Conservation (phyloP, 2,797 vertebrate species). For the Etheostoma perlongum region DNA sequence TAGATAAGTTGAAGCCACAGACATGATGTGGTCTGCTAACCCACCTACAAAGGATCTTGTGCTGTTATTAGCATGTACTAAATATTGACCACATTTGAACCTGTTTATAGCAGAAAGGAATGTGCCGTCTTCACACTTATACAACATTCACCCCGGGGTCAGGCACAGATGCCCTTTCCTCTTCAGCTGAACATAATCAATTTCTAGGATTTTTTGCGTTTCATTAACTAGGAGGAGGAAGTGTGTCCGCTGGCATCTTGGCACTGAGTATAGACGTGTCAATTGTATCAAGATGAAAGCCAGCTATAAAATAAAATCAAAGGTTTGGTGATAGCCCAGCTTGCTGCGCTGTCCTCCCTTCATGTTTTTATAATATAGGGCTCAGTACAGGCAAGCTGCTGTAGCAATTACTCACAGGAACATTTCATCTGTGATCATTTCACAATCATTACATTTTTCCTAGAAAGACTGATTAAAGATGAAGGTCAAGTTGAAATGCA, state of each 20-base stretch:
- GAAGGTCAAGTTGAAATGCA: conserved; percentile 23
- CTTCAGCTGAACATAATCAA: background rate
- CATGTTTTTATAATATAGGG: conserved; percentile 20
- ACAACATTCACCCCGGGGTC: background rate
- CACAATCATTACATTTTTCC: conserved; percentile 38
- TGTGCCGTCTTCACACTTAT: conserved; percentile 9
- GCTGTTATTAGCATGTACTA: conserved; percentile 8
- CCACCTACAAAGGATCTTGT: background rate
- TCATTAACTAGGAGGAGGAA: conserved; percentile 31
- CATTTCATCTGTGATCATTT: conserved; percentile 60
- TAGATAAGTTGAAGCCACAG: conserved; percentile 29
- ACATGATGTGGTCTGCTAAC: conserved; percentile 20
- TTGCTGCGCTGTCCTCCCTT: background rate
- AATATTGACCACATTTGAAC: conserved; percentile 32
- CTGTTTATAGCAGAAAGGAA: background rate
- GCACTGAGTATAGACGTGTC: conserved; percentile 5
- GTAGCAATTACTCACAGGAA: conserved; percentile 28
- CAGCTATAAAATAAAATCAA: conserved; percentile 33
- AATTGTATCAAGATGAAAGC: conserved; percentile 14
- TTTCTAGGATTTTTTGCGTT: background rate
- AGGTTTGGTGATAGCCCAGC: conserved; percentile 3
- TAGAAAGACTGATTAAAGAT: conserved; percentile 18
- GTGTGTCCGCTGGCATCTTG: conserved; percentile 9
- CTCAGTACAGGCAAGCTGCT: conserved; percentile 15
- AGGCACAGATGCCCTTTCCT: background rate